Evolutionary conservation across 2,113 vertebrate species (phyloP), one percentile per base, ranked within the genome.

Genomic region (Equus przewalskii): DNA sequence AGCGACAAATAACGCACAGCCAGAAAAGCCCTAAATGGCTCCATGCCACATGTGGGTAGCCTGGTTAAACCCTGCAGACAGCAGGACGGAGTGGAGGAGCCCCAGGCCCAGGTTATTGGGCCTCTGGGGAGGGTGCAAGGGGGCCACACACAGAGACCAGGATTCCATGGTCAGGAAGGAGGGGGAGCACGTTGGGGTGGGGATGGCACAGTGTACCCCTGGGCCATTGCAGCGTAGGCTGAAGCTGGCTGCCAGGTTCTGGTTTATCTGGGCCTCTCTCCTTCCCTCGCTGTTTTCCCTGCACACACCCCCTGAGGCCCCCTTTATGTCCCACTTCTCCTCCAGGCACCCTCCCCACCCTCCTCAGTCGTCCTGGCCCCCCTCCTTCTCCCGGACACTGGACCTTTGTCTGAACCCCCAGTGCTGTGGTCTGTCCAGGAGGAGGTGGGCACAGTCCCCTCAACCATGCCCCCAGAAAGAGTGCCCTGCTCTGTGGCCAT

Each of bases 261-360:
- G 54, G 22, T 12, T 54, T 11, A 30, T 30, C 51, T 21, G 56
- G n/a, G 26, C 54, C 69, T 56, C 56, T 6, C 30, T 26, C 30
- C 75, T 24, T 18, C 46, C 24, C 10, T 14, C 3, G 0, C 30
- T 41, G 49, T 19, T 11, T 72, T 72, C 58, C 28, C 54, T 64
- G 51, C 4, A 24, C 46, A 28, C 7, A 30, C 36, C 24, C 16
- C 51, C 7, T 79, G 46, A 12, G 33, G 4, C 21, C 51, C 36
- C 36, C 2, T 22, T n/a, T 5, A 3, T 0, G 1, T 12, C 15
- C 22, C 19, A 1, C 4, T 44, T 46, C 33, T 81, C 46, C 11
- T 72, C n/a, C 4, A n/a, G 22, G 26, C 18, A 18, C 14, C 69
- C 15, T 86, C 69, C 22, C 46, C 16, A 18, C 14, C 69, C 15